These are phyloP conservation scores for Ceramica pisi DNA, from an alignment of 2,888 invertebrate species.

Conservation along the genomic window DNA sequence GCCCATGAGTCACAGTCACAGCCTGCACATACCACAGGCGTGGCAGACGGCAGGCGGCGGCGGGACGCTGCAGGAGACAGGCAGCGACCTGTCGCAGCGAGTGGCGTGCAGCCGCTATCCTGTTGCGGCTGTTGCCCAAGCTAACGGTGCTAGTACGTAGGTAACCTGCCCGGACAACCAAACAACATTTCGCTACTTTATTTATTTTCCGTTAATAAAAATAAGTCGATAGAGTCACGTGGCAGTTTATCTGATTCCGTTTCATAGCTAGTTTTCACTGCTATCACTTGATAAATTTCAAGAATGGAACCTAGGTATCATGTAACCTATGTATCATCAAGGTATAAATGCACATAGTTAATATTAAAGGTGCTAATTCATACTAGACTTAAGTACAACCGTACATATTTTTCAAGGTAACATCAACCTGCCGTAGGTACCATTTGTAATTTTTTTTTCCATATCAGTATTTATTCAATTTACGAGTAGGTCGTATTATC, in stretches of 20 bases:
- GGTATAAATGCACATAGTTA: too few species aligned
- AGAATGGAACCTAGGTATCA: background rate
- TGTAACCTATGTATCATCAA: too few species aligned
- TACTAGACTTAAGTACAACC: too few species aligned
- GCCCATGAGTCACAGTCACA: constrained; percentile 25
- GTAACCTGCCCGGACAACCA: constrained; percentile 1
- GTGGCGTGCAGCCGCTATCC: constrained; percentile 23
- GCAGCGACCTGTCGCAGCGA: constrained; percentile 49
- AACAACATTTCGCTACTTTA: background rate
- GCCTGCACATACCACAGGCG: background rate
- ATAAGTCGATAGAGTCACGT: background rate
- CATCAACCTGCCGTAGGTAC: background rate
- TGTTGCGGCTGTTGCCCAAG: constrained; percentile 19
- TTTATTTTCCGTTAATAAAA: background rate
- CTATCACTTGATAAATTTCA: background rate
- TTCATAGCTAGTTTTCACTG: background rate
- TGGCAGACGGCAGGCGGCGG: background rate
- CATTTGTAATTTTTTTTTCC: background rate
- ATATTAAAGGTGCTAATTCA: too few species aligned
- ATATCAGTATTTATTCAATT: constrained; percentile 7
- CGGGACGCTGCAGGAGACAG: constrained; percentile 37
- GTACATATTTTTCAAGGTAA: background rate
- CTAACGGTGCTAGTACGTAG: constrained; percentile 23
- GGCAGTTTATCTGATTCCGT: background rate
- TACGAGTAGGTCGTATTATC: constrained; percentile 18